Evolutionary conservation across 2,113 vertebrate genomes (phyloP).

Genomic region (Orthonyx spaldingii): DNA sequence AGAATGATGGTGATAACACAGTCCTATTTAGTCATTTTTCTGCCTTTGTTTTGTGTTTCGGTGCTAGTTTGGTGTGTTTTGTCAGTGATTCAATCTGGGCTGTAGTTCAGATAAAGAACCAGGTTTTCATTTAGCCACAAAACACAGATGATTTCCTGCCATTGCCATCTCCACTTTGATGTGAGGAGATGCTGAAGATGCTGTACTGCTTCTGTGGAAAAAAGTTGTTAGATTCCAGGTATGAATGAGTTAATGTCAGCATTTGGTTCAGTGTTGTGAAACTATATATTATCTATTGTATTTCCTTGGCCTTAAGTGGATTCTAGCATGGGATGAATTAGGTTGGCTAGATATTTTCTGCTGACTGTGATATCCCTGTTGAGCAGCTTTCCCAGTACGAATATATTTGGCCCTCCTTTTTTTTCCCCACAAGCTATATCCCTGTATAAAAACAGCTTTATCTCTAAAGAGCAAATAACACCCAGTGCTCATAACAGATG

Average conservation of each 20-base stretch:
- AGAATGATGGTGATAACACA: background rate
- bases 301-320: slow-evolving; percentile 63
- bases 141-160: background rate
- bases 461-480: slow-evolving; percentile 86
- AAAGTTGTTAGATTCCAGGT: background rate
- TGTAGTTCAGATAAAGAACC: background rate
- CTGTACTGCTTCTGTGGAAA: background rate
- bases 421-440: slow-evolving; percentile 72
- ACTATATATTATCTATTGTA: slow-evolving; percentile 58
- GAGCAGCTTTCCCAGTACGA: slow-evolving; percentile 74
- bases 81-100: background rate
- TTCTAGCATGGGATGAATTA: slow-evolving; percentile 52
- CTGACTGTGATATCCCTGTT: slow-evolving; percentile 70
- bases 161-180: background rate
- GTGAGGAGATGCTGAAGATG: background rate
- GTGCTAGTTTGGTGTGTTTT: background rate
- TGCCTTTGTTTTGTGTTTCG: background rate
- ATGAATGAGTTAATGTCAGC: slow-evolving; percentile 64
- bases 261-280: slow-evolving; percentile 18
- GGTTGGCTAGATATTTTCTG: slow-evolving; percentile 68
- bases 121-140: background rate
- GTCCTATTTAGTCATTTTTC: background rate
- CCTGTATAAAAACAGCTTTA: slow-evolving; percentile 77
- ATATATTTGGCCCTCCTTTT: slow-evolving; percentile 67
- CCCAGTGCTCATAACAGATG: slow-evolving; percentile 82